These are phyloP conservation scores for Apotomis capreana DNA, from an alignment of 2,888 invertebrate species.

Conservation along the genomic window DNA sequence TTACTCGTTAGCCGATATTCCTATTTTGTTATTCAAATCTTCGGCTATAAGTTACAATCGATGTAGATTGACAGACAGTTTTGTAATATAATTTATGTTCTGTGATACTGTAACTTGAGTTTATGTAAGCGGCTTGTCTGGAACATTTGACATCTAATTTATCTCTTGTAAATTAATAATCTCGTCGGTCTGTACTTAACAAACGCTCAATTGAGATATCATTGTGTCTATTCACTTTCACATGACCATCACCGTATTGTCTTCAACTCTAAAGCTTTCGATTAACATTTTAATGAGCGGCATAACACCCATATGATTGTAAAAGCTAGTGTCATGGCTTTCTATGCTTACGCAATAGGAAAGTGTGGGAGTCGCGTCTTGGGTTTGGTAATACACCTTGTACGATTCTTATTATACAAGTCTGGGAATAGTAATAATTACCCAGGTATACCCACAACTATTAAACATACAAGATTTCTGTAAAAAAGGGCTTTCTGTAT, in stretches of 20 bases:
- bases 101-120: slow-evolving; percentile 24
- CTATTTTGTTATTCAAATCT: slow-evolving; percentile 32
- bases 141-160: background rate
- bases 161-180: slow-evolving; percentile 13
- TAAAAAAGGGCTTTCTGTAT: slow-evolving; percentile 1
- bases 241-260: slow-evolving; percentile 35
- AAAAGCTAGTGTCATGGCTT: slow-evolving; percentile 44
- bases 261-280: slow-evolving; percentile 30
- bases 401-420: slow-evolving; percentile 34
- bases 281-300: slow-evolving; percentile 39
- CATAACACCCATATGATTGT: slow-evolving; percentile 41
- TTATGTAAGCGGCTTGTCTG: slow-evolving; percentile 6
- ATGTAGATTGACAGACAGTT: slow-evolving; percentile 28
- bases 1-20: slow-evolving; percentile 30
- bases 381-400: slow-evolving; percentile 45
- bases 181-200: background rate
- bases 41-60: slow-evolving; percentile 29
- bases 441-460: background rate
- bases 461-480: background rate
- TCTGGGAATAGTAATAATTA: slow-evolving; percentile 15
- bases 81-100: slow-evolving; percentile 37
- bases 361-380: slow-evolving; percentile 48
- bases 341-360: slow-evolving; percentile 50
- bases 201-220: slow-evolving; percentile 12
- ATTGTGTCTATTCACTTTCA: slow-evolving; percentile 37